phyloP scores from a whole-genome alignment of 2,797 vertebrate genomes.

The Parambassis ranga region DNA sequence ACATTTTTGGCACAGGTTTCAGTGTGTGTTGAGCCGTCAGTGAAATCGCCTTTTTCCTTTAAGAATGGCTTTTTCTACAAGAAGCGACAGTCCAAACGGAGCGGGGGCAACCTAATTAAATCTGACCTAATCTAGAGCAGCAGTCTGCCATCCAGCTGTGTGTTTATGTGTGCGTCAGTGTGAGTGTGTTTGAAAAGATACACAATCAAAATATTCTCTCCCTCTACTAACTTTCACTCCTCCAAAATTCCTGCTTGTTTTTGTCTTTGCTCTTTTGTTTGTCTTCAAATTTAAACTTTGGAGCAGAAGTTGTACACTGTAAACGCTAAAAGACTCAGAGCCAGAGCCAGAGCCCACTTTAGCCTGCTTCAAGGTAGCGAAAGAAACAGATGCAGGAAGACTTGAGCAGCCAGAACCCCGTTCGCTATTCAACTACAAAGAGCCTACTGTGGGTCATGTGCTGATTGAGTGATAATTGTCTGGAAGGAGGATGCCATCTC shows the following conservation, averaged over 20 bases:
- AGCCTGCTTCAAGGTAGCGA: slow-evolving; percentile 33
- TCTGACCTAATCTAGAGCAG: slow-evolving; percentile 81
- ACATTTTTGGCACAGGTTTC: slow-evolving; percentile 62
- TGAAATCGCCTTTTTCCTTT: slow-evolving; percentile 57
- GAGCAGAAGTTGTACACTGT: slow-evolving; percentile 23
- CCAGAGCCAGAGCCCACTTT: slow-evolving; percentile 30
- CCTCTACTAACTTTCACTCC: slow-evolving; percentile 30
- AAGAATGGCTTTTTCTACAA: slow-evolving; percentile 79
- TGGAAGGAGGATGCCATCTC: slow-evolving; percentile 51
- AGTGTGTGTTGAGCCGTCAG: slow-evolving; percentile 56
- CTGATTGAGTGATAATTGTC: slow-evolving; percentile 65
- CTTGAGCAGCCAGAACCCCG: slow-evolving; percentile 27
- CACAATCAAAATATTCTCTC: slow-evolving; percentile 50
- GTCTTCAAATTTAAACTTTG: slow-evolving; percentile 38
- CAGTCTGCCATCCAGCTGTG: slow-evolving; percentile 78
- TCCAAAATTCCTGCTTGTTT: slow-evolving; percentile 56
- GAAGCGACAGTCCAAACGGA: slow-evolving; percentile 79
- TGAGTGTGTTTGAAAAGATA: slow-evolving; percentile 26
- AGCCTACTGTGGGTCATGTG: slow-evolving; percentile 55
- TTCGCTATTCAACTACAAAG: slow-evolving; percentile 51
- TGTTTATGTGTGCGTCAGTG: slow-evolving; percentile 29
- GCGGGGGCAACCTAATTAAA: slow-evolving; percentile 77
- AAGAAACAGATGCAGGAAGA: slow-evolving; percentile 43
- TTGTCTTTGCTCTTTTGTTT: slow-evolving; percentile 53
- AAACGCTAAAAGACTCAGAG: slow-evolving; percentile 28